Evolutionary conservation across 2,888 invertebrate genomes (phyloP).

Genomic region (Cordylochernes scorpioides): DNA sequence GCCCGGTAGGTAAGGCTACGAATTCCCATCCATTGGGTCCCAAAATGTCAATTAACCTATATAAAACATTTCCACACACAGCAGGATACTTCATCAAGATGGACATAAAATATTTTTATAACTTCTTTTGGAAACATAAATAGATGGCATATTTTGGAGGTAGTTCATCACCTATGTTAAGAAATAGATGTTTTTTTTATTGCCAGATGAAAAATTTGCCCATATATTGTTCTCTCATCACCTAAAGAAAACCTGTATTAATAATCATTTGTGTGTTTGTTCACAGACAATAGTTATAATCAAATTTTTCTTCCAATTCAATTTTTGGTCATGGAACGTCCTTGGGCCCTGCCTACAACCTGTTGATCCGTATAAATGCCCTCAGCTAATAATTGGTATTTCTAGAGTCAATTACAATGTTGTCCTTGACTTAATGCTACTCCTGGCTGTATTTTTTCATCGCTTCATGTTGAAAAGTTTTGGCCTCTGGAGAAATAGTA

Average conservation of each 20-base stretch:
- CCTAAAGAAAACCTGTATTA: not conserved
- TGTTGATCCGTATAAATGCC: slow-evolving; percentile 42
- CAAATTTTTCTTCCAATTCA: slow-evolving; percentile 92
- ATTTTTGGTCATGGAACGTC: slow-evolving; percentile 63
- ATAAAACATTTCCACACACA: no score
- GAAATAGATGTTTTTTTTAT: no score
- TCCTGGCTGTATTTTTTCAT: slow-evolving; percentile 83
- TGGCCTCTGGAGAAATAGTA: slow-evolving; percentile 55
- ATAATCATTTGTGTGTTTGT: slow-evolving; percentile 3
- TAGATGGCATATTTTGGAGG: no score
- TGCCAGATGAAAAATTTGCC: no score
- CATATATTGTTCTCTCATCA: no score
- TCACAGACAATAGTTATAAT: slow-evolving; percentile 61
- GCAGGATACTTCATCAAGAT: no score
- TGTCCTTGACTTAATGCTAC: slow-evolving; percentile 56
- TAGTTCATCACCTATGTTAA: no score
- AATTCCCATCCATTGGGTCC: no score
- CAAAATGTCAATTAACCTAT: no score
- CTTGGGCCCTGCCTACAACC: slow-evolving; percentile 25
- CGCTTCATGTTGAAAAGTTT: slow-evolving; percentile 72
- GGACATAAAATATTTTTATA: no score
- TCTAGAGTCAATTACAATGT: slow-evolving; percentile 61
- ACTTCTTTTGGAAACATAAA: no score
- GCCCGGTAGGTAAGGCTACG: no score
- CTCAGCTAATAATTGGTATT: slow-evolving; percentile 72